These are phyloP conservation scores for Silurus lanzhouensis DNA, from an alignment of 2,797 vertebrate genomes.

Conservation along the genomic window DNA sequence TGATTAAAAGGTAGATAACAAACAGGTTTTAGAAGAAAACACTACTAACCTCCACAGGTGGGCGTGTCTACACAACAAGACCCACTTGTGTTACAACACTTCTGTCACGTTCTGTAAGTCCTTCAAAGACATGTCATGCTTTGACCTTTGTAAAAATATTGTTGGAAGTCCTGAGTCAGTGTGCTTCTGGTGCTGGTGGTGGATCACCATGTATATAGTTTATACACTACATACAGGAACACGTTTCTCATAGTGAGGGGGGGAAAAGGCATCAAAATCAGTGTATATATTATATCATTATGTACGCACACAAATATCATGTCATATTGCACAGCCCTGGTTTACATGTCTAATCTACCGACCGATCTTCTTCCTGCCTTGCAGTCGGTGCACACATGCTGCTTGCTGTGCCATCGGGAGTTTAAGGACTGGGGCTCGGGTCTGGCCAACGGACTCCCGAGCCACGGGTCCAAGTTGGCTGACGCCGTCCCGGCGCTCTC, in stretches of 20 bases:
- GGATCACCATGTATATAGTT: too few relatives aligned
- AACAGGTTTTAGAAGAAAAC: not conserved
- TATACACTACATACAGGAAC: too few relatives aligned
- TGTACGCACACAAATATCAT: too few relatives aligned
- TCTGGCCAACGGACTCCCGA: conserved; percentile 87
- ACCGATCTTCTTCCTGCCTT: conserved; percentile 50
- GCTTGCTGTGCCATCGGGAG: conserved; percentile 94
- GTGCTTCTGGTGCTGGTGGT: too few relatives aligned
- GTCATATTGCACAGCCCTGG: too few relatives aligned
- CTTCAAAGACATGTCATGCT: not conserved
- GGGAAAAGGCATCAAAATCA: too few relatives aligned
- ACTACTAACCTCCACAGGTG: not conserved
- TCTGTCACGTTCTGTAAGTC: not conserved
- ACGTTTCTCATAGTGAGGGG: too few relatives aligned
- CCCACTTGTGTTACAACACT: not conserved
- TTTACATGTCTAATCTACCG: not conserved
- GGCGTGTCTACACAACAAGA: not conserved
- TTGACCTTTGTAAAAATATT: not conserved
- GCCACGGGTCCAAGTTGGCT: conserved; percentile 82
- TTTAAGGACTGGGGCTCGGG: conserved; percentile 95
- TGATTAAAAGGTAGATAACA: too few relatives aligned
- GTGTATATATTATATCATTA: too few relatives aligned
- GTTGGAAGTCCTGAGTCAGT: not conserved
- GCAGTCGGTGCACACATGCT: conserved; percentile 94
- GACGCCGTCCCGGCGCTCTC: conserved; percentile 89